These are phyloP conservation scores for Penaeus monodon DNA, from an alignment of 2,888 invertebrate genomes.

Conservation along the genomic window DNA sequence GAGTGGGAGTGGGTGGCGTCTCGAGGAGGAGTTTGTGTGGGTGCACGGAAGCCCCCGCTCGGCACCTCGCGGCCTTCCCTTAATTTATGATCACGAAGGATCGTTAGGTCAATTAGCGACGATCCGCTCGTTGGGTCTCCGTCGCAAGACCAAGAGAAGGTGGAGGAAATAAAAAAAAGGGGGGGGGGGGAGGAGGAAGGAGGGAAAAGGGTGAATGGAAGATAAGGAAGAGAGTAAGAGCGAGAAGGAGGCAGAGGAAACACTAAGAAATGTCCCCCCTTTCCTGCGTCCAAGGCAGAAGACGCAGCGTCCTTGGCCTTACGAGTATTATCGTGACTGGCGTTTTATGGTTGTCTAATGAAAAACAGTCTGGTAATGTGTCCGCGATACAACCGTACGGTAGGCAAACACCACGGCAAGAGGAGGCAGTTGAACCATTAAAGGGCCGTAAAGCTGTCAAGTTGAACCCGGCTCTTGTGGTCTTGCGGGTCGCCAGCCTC, in stretches of 20 bases:
- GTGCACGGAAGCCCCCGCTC: constrained; percentile 12
- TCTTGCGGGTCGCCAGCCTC: background rate
- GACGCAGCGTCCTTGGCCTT: too few species aligned
- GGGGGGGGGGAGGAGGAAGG: too few species aligned
- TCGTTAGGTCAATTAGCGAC: constrained; percentile 42
- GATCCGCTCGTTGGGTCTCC: constrained; percentile 13
- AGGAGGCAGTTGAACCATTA: constrained; percentile 45
- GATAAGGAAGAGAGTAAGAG: background rate
- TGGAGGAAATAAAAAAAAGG: too few species aligned
- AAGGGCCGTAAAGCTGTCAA: constrained; percentile 52
- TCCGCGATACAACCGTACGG: constrained; percentile 31
- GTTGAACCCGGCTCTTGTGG: constrained; percentile 17
- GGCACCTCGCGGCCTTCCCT: background rate
- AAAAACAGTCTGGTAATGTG: constrained; percentile 39
- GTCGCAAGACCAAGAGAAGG: too few species aligned
- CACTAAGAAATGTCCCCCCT: background rate
- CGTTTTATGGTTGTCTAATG: constrained; percentile 49
- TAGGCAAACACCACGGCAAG: constrained; percentile 34
- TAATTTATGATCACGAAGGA: constrained; percentile 37
- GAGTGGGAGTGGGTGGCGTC: background rate
- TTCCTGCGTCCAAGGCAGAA: constrained; percentile 10
- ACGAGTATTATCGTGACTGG: constrained; percentile 39
- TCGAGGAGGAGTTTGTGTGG: too few species aligned
- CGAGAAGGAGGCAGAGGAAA: background rate
- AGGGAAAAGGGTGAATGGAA: too few species aligned